Conservation (phyloP, 2,113 vertebrate genomes). For the Pao palembangensis region DNA sequence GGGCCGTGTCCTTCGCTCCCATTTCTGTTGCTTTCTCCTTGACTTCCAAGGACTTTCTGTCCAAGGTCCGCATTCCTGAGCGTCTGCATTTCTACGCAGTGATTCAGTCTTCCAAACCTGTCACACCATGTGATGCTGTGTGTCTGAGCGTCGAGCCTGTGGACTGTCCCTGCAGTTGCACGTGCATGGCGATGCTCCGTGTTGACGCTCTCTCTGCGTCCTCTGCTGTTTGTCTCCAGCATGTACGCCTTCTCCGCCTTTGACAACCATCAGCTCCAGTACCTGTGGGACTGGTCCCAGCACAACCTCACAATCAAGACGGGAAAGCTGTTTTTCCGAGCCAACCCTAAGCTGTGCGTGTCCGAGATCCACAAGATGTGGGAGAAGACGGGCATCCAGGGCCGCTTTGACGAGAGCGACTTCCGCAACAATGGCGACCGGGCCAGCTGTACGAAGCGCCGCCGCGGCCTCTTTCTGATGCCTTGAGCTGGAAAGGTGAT, state of each 20-base stretch:
- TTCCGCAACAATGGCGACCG: conserved; percentile 90
- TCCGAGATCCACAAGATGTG: conserved; percentile 97
- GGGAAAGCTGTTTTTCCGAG: conserved; percentile 89
- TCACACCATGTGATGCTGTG: too few species aligned
- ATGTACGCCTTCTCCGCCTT: conserved; percentile 90
- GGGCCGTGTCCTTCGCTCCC: conserved; percentile 58
- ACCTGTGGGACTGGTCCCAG: conserved; percentile 96
- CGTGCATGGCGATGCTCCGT: too few species aligned
- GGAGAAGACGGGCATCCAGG: conserved; percentile 84
- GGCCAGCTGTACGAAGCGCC: conserved; percentile 85
- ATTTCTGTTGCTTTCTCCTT: conserved; percentile 52
- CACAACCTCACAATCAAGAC: conserved; percentile 91
- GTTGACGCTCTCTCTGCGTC: background rate
- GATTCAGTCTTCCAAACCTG: conserved; percentile 2
- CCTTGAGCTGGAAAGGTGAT: background rate
- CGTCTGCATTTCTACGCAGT: conserved; percentile 54
- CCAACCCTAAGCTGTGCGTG: conserved; percentile 91
- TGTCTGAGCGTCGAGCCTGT: too few species aligned
- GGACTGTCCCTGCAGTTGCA: background rate
- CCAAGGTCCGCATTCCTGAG: conserved; percentile 55
- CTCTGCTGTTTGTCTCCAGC: conserved; percentile 62
- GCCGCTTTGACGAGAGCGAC: conserved; percentile 83
- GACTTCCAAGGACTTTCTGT: conserved; percentile 58
- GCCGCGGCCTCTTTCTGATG: too few species aligned
- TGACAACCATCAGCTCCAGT: conserved; percentile 96